phyloP scores from a whole-genome alignment of 2,113 vertebrate species.

The Alouatta palliata region DNA sequence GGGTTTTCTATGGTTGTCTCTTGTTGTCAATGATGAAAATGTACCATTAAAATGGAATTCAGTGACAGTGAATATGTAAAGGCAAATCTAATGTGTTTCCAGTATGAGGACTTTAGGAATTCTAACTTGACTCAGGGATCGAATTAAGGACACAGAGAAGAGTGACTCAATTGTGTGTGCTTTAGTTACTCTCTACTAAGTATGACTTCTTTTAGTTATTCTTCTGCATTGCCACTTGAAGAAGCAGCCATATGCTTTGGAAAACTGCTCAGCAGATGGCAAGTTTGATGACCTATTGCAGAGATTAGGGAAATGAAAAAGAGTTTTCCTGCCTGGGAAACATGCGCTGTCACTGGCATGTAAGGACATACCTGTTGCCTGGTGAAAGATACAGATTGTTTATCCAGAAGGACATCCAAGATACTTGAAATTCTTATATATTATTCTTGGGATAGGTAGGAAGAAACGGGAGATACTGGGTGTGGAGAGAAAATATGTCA shows the following conservation, averaged over 20 bases:
- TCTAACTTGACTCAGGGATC: neutral
- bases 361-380: slow-evolving; percentile 25
- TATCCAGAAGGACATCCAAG: slow-evolving; percentile 21
- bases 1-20: neutral
- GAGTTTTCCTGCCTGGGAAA: slow-evolving; percentile 52
- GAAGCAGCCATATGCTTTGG: slow-evolving; percentile 54
- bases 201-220: slow-evolving; percentile 10
- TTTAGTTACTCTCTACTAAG: neutral
- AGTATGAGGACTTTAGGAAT: neutral
- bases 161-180: neutral
- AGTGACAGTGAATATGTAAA: neutral
- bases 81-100: neutral
- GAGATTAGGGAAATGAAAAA: slow-evolving; percentile 66
- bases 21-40: neutral
- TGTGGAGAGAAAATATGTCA: neutral
- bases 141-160: neutral
- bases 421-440: neutral
- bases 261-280: slow-evolving; percentile 66
- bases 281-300: slow-evolving; percentile 53
- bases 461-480: neutral
- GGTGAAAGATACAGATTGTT: neutral
- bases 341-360: neutral
- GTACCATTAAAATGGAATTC: neutral
- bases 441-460: neutral
- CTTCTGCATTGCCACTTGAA: neutral